A percentile compares a stretch with the other conserved stretches of the same genome.
Conservation (phyloP, 2,888 invertebrate species). For the Lycia hirtaria region DNA sequence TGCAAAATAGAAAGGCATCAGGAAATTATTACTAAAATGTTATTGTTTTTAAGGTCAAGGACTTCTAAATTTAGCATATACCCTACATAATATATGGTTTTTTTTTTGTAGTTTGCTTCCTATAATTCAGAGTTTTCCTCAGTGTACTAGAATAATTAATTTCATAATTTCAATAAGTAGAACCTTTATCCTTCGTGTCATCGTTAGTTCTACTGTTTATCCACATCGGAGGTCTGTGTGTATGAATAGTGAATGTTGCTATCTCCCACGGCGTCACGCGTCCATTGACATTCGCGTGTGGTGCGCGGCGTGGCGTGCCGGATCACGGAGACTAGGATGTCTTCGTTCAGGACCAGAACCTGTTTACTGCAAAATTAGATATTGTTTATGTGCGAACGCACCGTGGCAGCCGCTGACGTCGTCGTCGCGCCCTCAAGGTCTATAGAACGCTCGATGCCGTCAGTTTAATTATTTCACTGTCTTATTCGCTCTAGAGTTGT, state of each 20-base stretch:
- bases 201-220: too few species aligned
- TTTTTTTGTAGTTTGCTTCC: too few species aligned
- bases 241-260: not conserved
- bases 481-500: too few species aligned
- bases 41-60: too few species aligned
- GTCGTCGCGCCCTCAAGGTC: slow-evolving; percentile 62
- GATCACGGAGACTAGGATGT: slow-evolving; percentile 72
- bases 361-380: slow-evolving; percentile 56
- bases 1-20: too few species aligned
- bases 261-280: slow-evolving; percentile 23
- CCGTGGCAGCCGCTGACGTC: slow-evolving; percentile 53
- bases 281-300: slow-evolving; percentile 41
- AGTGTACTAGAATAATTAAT: too few species aligned
- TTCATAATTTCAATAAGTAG: too few species aligned
- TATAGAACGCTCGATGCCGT: slow-evolving; percentile 59
- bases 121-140: too few species aligned
- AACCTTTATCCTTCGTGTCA: too few species aligned
- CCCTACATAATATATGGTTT: too few species aligned
- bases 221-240: not conserved
- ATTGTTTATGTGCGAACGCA: slow-evolving; percentile 71
- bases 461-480: slow-evolving; percentile 34
- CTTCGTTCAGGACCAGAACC: slow-evolving; percentile 58
- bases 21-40: too few species aligned
- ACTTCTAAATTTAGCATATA: too few species aligned
- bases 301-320: slow-evolving; percentile 51